These are phyloP conservation scores for Mormoops blainvillei DNA, from an alignment of 2,113 vertebrate genomes.

Conservation along the genomic window DNA sequence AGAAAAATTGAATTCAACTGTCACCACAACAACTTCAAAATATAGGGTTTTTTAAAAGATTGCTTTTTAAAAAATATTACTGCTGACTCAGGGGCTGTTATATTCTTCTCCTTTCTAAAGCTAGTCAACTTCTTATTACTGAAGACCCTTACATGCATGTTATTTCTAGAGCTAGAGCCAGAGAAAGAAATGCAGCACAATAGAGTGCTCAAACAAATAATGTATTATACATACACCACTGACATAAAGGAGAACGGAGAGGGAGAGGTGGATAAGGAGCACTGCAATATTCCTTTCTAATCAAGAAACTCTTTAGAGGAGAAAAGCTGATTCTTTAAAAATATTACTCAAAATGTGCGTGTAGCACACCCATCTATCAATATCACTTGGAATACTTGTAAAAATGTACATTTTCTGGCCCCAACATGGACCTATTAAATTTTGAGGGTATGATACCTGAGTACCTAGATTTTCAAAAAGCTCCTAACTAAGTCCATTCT, in stretches of 20 bases:
- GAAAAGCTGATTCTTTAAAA: neutral
- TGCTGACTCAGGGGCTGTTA: neutral
- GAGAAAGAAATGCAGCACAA: neutral
- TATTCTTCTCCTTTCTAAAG: neutral
- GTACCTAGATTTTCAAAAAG: neutral
- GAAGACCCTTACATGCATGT: neutral
- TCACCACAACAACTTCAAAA: neutral
- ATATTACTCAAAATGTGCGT: neutral
- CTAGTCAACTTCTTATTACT: neutral
- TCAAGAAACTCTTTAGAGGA: neutral
- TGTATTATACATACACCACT: neutral
- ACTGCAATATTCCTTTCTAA: neutral
- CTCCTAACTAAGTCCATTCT: neutral
- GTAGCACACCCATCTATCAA: neutral
- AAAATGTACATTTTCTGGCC: neutral
- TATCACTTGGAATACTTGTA: neutral
- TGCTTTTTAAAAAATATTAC: neutral
- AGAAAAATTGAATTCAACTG: neutral
- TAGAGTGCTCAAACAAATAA: neutral
- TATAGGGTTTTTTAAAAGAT: neutral
- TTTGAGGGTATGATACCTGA: neutral
- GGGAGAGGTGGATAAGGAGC: neutral
- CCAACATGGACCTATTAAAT: neutral
- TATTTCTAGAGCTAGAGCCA: neutral
- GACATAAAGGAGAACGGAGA: neutral